Conservation (phyloP, 92 coral and sea anemone genomes). For the Paramuricea clavata region DNA sequence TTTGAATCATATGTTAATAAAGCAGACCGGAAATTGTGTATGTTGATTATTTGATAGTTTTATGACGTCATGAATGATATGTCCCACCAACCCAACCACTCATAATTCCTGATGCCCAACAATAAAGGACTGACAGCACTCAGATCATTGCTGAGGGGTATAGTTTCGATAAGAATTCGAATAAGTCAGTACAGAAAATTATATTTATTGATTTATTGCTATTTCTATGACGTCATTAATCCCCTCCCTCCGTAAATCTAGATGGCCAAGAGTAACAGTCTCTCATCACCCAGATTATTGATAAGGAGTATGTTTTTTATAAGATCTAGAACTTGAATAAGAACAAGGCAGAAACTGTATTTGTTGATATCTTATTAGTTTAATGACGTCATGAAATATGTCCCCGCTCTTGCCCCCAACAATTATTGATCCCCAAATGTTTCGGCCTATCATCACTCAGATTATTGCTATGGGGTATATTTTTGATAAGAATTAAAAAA, state of each 20-base stretch:
- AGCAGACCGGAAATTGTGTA: not conserved
- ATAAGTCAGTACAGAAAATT: not conserved
- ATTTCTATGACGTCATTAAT: not conserved
- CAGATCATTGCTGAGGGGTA: too few relatives aligned
- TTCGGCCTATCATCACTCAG: constrained; percentile 59
- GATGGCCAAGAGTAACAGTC: constrained; percentile 39
- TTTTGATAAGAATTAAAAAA: constrained; percentile 44
- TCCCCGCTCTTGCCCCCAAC: constrained; percentile 30
- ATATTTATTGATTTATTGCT: not conserved
- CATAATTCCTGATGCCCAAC: too few relatives aligned
- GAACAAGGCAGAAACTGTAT: not conserved
- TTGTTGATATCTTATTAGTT: not conserved
- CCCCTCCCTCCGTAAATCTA: constrained; percentile 44
- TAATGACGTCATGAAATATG: not conserved
- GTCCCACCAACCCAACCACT: not conserved
- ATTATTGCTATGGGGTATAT: constrained; percentile 40
- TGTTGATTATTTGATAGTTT: not conserved
- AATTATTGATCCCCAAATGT: constrained; percentile 50
- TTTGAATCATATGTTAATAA: constrained; percentile 7
- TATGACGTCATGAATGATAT: not conserved
- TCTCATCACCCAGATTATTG: constrained; percentile 54
- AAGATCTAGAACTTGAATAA: constrained; percentile 51
- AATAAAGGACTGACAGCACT: too few relatives aligned
- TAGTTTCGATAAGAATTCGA: too few relatives aligned
- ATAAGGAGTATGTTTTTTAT: constrained; percentile 37